Evolutionary conservation across 2,888 invertebrate genomes (phyloP), one percentile per base, ranked within the genome.

Genomic region (Chrysotoxum bicinctum): DNA sequence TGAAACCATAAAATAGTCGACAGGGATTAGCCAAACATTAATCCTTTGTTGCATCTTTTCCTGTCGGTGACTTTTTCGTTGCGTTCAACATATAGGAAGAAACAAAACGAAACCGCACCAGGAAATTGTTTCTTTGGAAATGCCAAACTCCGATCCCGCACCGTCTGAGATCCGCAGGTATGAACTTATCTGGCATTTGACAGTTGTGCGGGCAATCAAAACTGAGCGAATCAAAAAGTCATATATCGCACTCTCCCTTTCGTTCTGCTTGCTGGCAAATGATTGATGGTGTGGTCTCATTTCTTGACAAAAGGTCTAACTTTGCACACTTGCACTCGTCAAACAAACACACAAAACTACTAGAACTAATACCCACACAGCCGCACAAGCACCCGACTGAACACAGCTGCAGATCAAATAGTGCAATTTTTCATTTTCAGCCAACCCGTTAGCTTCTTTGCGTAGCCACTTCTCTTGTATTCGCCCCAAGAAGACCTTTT

Each of bases 161-260:
- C 48, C 23, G 58, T 66, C 43, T 40, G 60, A 40, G 50, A 82
- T 76, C 84, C 79, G 79, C 79, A 79, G 84, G 84, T 84, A 84
- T 43, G 56, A 58, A 79, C 40, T 64, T 70, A 70, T 75, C 74
- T 75, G 79, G 66, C 78, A 79, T 79, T 75, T 75, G 84, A 80
- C 75, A 75, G 75, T 84, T 54, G 80, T 79, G 80, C 80, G 80
- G 84, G 84, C 80, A 84, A 84, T 84, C 84, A 76, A 84, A 84
- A 75, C 72, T 72, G 84, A 87, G 74, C 88, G 88, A 88, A 88
- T 88, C 88, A 88, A 88, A 87, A 81, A 84, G 84, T 86, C 87
- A 88, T 87, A 87, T 87, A 87, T 88, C 87, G 88, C 88, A 88
- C 88, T 88, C 88, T 88, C 88, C 88, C 88, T 88, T 88, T 88